These are phyloP conservation scores for Actenoides lindsayi DNA, from an alignment of 2,113 vertebrate species.

Conservation along the genomic window DNA sequence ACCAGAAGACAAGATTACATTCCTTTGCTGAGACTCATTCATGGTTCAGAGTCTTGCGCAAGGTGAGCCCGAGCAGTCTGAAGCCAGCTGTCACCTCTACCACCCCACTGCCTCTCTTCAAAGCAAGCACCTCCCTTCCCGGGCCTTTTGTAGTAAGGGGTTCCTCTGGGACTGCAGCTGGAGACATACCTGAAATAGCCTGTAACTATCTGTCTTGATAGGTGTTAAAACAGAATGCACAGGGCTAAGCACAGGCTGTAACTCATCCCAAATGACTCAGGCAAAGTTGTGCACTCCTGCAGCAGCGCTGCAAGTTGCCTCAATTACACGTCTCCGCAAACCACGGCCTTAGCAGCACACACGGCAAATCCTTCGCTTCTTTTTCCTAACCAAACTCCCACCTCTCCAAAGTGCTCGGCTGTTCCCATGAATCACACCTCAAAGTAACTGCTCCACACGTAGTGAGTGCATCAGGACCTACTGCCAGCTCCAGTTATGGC, in stretches of 20 bases:
- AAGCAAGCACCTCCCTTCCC: neutral
- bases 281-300: neutral
- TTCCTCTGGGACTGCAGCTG: neutral
- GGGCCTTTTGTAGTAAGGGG: neutral
- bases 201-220: neutral
- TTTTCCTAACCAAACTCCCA: fast-evolving
- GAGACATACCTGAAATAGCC: neutral
- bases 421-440: neutral
- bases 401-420: neutral
- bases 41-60: neutral
- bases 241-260: neutral
- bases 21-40: constrained; percentile 5
- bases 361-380: neutral
- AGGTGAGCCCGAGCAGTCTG: neutral
- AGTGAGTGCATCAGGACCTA: neutral
- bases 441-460: neutral
- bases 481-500: neutral
- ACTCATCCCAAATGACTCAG: neutral
- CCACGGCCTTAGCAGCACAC: fast-evolving
- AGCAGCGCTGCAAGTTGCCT: neutral
- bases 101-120: neutral
- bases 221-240: neutral
- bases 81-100: neutral
- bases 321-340: neutral
- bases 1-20: neutral